phyloP scores from a whole-genome alignment of 2,888 invertebrate genomes.

The Quadroppia sp. region DNA sequence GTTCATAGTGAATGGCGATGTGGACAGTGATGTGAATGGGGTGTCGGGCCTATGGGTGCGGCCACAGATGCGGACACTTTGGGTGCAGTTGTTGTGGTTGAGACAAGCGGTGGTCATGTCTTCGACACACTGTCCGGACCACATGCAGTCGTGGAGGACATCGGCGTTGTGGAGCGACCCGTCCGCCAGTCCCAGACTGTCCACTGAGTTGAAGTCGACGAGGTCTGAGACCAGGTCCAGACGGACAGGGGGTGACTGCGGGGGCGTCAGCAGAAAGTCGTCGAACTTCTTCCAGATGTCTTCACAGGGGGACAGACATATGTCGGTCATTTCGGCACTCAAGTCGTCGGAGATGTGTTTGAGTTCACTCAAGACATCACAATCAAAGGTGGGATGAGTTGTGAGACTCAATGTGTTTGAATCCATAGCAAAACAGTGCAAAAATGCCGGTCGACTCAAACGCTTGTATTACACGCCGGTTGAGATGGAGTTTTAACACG shows the following conservation, averaged over 20 bases:
- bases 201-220: constrained; percentile 12
- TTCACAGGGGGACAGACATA: constrained; percentile 32
- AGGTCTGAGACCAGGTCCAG: constrained; percentile 32
- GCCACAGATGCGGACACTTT: background rate
- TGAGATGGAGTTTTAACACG: no score
- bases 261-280: constrained; percentile 41
- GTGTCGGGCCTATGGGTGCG: constrained; percentile 28
- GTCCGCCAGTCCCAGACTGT: background rate
- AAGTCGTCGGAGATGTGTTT: constrained; percentile 23
- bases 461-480: no score
- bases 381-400: constrained; percentile 22
- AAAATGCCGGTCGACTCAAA: no score
- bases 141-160: constrained; percentile 43
- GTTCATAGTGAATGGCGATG: constrained; percentile 24
- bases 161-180: constrained; percentile 9
- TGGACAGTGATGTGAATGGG: constrained; percentile 29
- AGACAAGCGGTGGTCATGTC: background rate
- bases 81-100: background rate
- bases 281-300: constrained; percentile 41
- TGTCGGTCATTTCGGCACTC: constrained; percentile 9
- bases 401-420: background rate
- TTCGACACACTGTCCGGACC: constrained; percentile 41
- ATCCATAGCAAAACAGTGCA: background rate
- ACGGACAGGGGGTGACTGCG: constrained; percentile 40
- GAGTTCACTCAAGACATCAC: constrained; percentile 37